A percentile compares a stretch with the other conserved stretches of the same genome.
Conservation (phyloP, 2,113 vertebrate species). For the Tichodroma muraria region DNA sequence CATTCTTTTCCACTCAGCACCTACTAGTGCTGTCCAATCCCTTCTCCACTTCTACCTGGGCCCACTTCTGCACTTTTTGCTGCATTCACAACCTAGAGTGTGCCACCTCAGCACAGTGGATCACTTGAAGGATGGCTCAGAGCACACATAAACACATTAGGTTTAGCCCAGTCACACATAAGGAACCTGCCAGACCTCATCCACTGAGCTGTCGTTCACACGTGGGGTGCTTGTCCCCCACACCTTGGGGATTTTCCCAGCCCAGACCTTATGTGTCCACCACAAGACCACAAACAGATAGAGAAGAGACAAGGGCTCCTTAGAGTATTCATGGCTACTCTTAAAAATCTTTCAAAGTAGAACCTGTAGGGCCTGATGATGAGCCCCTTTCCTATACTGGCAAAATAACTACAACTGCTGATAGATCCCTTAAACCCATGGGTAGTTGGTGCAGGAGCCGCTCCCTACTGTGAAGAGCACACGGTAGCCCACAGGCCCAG, state of each 20-base stretch:
- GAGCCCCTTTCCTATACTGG: background rate
- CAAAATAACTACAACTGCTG: background rate
- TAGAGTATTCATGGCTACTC: background rate
- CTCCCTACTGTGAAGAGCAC: background rate
- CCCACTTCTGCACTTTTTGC: background rate
- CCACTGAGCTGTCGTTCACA: background rate
- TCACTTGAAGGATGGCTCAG: background rate
- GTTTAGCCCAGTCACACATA: background rate
- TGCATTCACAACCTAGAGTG: accelerated
- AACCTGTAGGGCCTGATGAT: background rate
- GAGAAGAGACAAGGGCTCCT: background rate
- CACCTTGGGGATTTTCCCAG: background rate
- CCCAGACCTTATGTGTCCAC: background rate
- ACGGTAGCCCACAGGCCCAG: background rate
- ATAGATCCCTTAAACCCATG: background rate
- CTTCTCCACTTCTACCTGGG: background rate
- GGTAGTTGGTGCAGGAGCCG: background rate
- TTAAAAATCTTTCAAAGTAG: background rate
- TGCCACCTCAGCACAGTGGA: background rate
- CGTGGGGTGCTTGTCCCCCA: background rate
- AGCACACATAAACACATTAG: background rate
- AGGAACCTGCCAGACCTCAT: background rate
- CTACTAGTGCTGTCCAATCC: background rate
- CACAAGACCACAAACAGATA: background rate
- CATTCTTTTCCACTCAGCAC: background rate